phyloP scores from a whole-genome alignment of 2,113 vertebrate species.

The Pluvianellus socialis region DNA sequence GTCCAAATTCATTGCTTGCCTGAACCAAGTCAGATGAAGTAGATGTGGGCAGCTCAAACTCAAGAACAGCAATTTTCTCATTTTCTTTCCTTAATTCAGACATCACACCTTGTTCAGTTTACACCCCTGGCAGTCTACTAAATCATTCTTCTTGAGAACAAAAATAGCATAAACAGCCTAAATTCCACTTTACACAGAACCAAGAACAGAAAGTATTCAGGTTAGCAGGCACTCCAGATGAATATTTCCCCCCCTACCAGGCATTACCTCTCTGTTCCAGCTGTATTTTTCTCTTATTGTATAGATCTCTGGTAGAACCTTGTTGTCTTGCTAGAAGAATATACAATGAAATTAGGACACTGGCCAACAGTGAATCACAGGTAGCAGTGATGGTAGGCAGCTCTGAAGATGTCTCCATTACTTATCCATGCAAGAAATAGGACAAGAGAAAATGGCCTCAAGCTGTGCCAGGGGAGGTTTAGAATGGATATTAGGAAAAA shows the following conservation, averaged over 20 bases:
- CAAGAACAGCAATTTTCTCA: neutral
- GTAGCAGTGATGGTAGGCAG: neutral
- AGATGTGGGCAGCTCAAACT: neutral
- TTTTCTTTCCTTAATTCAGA: constrained; percentile 5
- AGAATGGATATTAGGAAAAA: neutral
- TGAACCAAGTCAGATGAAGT: neutral
- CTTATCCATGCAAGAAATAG: neutral
- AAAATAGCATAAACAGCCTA: neutral
- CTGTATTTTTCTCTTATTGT: neutral
- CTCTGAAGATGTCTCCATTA: neutral
- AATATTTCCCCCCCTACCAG: neutral
- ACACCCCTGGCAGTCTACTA: neutral
- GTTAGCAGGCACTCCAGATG: neutral
- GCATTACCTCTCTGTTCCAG: neutral
- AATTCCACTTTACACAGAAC: neutral
- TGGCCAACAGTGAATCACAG: neutral
- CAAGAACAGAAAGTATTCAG: neutral
- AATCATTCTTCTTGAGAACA: neutral
- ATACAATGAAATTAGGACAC: neutral
- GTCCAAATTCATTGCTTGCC: neutral
- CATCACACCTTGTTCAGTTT: neutral
- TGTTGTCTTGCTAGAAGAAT: neutral
- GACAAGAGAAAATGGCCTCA: neutral
- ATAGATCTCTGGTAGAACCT: neutral
- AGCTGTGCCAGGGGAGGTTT: neutral